Percentiles rank a stretch among this genome's conserved stretches.
Conservation (phyloP, 2,888 invertebrate genomes). For the Myopa testacea region DNA sequence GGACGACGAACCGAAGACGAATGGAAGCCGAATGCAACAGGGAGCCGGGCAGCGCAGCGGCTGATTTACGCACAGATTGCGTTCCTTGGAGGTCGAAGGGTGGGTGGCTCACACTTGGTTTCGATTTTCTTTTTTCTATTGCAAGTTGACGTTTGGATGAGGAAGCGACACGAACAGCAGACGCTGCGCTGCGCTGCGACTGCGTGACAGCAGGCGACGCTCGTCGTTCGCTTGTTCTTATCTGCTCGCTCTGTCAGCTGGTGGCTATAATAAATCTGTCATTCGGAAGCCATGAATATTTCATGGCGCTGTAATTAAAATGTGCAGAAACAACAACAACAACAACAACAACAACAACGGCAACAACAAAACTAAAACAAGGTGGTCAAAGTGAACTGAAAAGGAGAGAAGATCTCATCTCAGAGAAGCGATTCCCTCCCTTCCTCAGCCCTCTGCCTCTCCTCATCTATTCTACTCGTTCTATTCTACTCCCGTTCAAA, state of each 20-base stretch:
- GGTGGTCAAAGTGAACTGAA: too few relatives aligned
- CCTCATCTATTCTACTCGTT: not conserved
- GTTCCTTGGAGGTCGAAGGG: not conserved
- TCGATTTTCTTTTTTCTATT: not conserved
- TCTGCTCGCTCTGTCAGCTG: not conserved
- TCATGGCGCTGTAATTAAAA: conserved; percentile 31
- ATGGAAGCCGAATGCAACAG: not conserved
- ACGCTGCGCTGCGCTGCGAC: not conserved
- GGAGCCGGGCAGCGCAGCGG: not conserved
- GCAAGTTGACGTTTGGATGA: not conserved
- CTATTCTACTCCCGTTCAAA: not conserved
- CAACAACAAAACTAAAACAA: too few relatives aligned
- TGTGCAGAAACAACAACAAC: not conserved
- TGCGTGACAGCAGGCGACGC: too few relatives aligned
- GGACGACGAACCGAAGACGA: not conserved
- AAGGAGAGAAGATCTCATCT: too few relatives aligned
- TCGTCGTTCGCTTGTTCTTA: too few relatives aligned
- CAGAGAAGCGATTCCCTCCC: not conserved
- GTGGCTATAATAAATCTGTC: conserved; percentile 36
- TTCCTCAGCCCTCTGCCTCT: not conserved
- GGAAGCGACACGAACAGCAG: not conserved
- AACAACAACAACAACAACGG: too few relatives aligned
- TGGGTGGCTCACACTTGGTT: not conserved
- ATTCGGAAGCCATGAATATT: conserved; percentile 35
- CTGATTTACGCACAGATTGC: conserved; percentile 17